Conservation (phyloP, 1,140 invertebrate species). For the Neotoxoptera formosana region DNA sequence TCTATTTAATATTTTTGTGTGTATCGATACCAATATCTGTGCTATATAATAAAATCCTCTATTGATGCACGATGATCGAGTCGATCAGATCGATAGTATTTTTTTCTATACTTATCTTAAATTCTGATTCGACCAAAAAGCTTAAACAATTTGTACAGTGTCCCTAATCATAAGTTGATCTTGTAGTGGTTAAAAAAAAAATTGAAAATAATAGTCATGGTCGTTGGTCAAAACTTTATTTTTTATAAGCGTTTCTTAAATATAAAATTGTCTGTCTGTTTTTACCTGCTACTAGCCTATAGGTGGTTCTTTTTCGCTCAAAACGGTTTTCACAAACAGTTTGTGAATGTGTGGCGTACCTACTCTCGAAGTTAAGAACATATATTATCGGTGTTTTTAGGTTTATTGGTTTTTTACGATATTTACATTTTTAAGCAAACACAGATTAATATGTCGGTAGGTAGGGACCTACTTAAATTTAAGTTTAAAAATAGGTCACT, state of each 20-base stretch:
- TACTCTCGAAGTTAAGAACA: not conserved
- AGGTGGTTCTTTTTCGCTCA: not conserved
- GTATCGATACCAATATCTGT: too few relatives aligned
- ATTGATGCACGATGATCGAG: not conserved
- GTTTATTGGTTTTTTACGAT: not conserved
- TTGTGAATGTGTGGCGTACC: not conserved
- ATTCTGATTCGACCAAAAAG: not conserved
- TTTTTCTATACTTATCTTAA: not conserved
- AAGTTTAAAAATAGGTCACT: too few relatives aligned
- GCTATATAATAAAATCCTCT: not conserved
- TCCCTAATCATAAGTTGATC: not conserved
- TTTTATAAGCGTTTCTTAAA: not conserved
- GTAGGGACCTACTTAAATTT: too few relatives aligned
- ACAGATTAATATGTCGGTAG: too few relatives aligned
- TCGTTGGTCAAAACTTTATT: not conserved
- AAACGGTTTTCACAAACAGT: not conserved
- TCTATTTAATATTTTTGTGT: too few relatives aligned
- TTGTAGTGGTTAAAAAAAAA: not conserved
- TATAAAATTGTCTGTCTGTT: too few relatives aligned
- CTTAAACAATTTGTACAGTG: not conserved
- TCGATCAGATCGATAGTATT: not conserved
- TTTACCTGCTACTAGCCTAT: not conserved
- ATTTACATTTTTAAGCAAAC: not conserved
- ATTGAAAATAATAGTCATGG: not conserved
- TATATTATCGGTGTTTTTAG: not conserved